Evolutionary conservation across 2,113 vertebrate genomes (phyloP).

Genomic region (Psettodes erumei): DNA sequence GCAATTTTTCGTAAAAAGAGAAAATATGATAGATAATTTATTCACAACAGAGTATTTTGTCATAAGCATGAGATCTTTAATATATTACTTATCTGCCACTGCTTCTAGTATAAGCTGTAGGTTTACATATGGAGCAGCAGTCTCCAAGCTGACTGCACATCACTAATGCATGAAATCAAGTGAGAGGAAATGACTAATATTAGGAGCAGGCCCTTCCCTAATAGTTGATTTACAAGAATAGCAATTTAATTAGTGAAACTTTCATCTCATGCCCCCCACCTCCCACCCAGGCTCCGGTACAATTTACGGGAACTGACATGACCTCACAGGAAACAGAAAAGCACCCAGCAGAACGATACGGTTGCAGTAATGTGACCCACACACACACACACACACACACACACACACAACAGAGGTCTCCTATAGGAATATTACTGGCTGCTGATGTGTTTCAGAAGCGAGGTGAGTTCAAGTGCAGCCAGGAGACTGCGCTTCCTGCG

Average conservation of each 20-base stretch:
- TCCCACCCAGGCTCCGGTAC: constrained; percentile 15
- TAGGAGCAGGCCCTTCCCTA: constrained; percentile 3
- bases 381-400: constrained; percentile 17
- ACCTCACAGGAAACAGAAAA: constrained; percentile 59
- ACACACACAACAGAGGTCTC: constrained; percentile 33
- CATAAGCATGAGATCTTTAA: not conserved
- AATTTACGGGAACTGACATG: constrained; percentile 63
- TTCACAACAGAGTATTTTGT: too few species aligned
- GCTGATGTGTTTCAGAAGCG: constrained; percentile 32
- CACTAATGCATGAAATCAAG: constrained; percentile 45
- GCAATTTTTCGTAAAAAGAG: not conserved
- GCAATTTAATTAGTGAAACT: constrained; percentile 62
- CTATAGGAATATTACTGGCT: constrained; percentile 20
- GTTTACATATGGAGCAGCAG: constrained; percentile 10
- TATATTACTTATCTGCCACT: not conserved
- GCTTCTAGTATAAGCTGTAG: not conserved
- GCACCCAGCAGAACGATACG: constrained; percentile 36
- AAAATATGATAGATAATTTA: too few species aligned
- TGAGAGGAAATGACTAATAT: constrained; percentile 54
- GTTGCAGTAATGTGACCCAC: constrained; percentile 47
- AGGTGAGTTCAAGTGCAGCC: constrained; percentile 31
- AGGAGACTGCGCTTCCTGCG: constrained; percentile 31
- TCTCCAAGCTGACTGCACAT: constrained; percentile 6
- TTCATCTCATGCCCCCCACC: constrained; percentile 39
- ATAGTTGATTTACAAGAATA: constrained; percentile 39